Evolutionary conservation across 2,797 vertebrate genomes (phyloP).

Genomic region (Siniperca undulata): DNA sequence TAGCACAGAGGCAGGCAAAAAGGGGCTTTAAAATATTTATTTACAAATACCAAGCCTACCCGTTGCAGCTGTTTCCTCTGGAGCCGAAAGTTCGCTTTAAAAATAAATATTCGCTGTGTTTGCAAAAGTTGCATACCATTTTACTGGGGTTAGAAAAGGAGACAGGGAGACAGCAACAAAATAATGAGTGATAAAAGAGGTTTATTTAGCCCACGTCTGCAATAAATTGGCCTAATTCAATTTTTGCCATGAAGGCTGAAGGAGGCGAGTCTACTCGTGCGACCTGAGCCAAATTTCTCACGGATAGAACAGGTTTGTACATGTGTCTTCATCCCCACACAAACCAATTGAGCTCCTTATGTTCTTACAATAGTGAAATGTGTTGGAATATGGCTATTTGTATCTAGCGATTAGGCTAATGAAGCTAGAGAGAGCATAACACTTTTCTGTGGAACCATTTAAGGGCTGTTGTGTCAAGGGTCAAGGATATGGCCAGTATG

Average conservation of each 20-base stretch:
- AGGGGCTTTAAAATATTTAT: conserved; percentile 84
- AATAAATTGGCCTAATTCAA: background rate
- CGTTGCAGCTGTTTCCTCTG: conserved; percentile 78
- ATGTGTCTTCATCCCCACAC: background rate
- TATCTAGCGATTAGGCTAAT: background rate
- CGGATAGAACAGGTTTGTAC: conserved; percentile 14
- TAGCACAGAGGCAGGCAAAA: conserved; percentile 78
- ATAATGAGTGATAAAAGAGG: background rate
- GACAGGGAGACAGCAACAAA: background rate
- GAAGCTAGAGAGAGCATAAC: background rate
- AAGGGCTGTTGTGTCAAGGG: conserved; percentile 3
- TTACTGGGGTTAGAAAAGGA: background rate
- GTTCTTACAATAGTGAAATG: background rate
- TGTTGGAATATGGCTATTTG: background rate
- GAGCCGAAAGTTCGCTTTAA: conserved; percentile 59
- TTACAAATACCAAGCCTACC: conserved; percentile 79
- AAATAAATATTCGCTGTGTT: conserved; percentile 60
- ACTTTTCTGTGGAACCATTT: background rate
- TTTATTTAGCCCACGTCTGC: background rate
- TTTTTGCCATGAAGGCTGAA: background rate
- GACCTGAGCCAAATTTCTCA: conserved; percentile 7
- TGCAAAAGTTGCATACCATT: conserved; percentile 46
- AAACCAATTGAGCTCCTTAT: background rate
- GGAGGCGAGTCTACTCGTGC: background rate
- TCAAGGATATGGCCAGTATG: conserved; percentile 17